Evolutionary conservation across 2,888 invertebrate genomes (phyloP), one percentile per base, ranked within the genome.

Genomic region (Tiliacea citrago): DNA sequence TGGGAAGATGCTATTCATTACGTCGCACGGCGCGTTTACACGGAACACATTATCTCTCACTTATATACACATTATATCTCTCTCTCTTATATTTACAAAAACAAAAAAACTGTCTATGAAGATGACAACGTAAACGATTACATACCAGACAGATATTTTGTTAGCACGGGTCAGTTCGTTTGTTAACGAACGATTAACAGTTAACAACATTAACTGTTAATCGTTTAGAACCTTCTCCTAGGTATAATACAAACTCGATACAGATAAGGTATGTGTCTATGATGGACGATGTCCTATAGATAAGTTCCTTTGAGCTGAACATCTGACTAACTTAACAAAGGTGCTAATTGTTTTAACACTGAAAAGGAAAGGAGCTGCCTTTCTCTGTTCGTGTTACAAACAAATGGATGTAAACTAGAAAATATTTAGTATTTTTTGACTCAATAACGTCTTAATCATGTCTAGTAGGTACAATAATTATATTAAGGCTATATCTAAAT

Each of bases 341-440:
- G 57, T 74, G 62, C 6, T 78, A 73, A 78, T 73, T 67, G n/a
- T 35, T 80, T 80, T 80, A 57, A 62, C 60, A 61, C 39, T 63
- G n/a, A 13, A 73, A 79, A 21, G 8, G 55, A 73, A 77, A 79
- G 39, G 57, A n/a, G 24, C 0, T n/a, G 18, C 55, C 10, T 78
- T 80, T 78, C 57, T 35, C 39, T 53, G 4, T 3, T 51, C 0
- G 2, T 53, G 39, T 29, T 29, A 29, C 16, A 16, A 39, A 60
- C 18, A 7, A 47, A 67, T n/a, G 16, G 6, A 24, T 60, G 18
- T 6, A 7, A 12, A 24, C 12, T 62, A 53, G 45, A n/a, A 35
- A 51, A 18, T 35, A 51, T 21, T 21, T 49, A 2, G 21, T 9
- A 35, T 35, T 21, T n/a, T n/a, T n/a, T n/a, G n/a, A n/a, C n/a